Conservation (phyloP, 2,888 invertebrate genomes). For the Tromatobia lineatoria region DNA sequence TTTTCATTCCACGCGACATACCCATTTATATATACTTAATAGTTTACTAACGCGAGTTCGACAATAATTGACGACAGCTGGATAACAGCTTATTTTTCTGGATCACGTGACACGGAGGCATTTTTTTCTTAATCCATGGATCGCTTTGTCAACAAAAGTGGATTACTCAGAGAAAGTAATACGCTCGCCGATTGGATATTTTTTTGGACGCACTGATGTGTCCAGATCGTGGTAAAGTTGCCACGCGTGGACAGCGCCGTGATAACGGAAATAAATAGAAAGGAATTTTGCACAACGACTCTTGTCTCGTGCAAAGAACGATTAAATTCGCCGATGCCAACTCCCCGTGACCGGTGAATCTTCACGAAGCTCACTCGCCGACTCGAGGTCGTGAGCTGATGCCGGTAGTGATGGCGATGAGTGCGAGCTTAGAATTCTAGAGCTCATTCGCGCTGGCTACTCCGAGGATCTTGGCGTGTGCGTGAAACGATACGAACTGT, state of each 20-base stretch:
- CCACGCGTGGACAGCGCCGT: background rate
- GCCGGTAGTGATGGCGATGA: conserved; percentile 47
- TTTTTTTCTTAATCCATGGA: conserved; percentile 24
- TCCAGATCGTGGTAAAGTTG: background rate
- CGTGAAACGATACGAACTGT: conserved; percentile 32
- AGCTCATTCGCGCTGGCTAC: conserved; percentile 30
- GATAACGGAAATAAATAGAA: background rate
- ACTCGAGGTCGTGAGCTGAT: conserved; percentile 48
- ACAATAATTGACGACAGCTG: conserved; percentile 18
- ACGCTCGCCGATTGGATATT: conserved; percentile 23
- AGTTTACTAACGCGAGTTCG: conserved; percentile 38
- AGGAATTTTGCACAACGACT: background rate
- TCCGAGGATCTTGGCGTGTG: conserved; percentile 50
- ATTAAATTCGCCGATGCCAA: conserved; percentile 18
- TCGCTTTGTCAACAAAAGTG: conserved; percentile 32
- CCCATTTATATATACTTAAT: conserved; percentile 25
- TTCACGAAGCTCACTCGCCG: conserved; percentile 29
- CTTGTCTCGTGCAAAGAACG: background rate
- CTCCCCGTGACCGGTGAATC: conserved; percentile 14
- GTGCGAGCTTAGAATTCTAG: conserved; percentile 66
- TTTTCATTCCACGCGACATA: conserved; percentile 36
- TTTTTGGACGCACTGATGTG: conserved; percentile 16
- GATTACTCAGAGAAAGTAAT: background rate
- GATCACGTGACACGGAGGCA: background rate
- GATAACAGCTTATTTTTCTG: background rate